phyloP scores from a whole-genome alignment of 2,888 invertebrate species.

The Hypomecis atomaria region DNA sequence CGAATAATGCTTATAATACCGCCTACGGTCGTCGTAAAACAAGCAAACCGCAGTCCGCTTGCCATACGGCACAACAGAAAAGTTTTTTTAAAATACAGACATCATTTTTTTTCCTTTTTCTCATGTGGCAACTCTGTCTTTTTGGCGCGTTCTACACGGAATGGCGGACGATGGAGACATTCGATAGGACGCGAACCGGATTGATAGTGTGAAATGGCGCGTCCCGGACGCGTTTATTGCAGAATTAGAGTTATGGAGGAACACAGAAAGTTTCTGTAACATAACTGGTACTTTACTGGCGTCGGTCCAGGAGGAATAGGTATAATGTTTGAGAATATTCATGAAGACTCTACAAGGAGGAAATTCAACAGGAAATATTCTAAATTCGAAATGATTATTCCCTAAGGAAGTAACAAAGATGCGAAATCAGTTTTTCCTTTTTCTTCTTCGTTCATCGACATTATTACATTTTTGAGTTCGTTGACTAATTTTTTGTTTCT shows the following conservation, averaged over 20 bases:
- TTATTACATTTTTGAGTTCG: too few relatives aligned
- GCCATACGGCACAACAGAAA: constrained; percentile 61
- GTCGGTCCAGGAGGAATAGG: constrained; percentile 61
- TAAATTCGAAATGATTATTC: too few relatives aligned
- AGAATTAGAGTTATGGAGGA: constrained; percentile 67
- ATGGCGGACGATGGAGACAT: constrained; percentile 72
- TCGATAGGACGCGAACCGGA: constrained; percentile 76
- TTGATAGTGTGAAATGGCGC: constrained; percentile 73
- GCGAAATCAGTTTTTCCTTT: too few relatives aligned
- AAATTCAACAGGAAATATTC: too few relatives aligned
- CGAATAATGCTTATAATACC: constrained; percentile 36
- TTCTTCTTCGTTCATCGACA: too few relatives aligned
- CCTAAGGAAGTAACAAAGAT: too few relatives aligned
- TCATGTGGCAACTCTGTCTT: constrained; percentile 58
- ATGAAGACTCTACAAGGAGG: too few relatives aligned
- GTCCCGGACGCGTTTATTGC: constrained; percentile 74
- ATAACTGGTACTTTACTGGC: constrained; percentile 77
- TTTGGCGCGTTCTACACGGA: constrained; percentile 51
- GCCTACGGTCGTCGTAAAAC: constrained; percentile 52
- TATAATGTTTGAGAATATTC: too few relatives aligned
- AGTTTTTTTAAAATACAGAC: constrained; percentile 58
- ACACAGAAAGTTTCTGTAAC: constrained; percentile 67
- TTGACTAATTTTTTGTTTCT: too few relatives aligned
- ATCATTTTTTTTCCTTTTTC: constrained; percentile 52
- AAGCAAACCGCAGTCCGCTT: constrained; percentile 63